Evolutionary conservation across 2,797 vertebrate genomes (phyloP).

Genomic region (Gymnocypris eckloni): DNA sequence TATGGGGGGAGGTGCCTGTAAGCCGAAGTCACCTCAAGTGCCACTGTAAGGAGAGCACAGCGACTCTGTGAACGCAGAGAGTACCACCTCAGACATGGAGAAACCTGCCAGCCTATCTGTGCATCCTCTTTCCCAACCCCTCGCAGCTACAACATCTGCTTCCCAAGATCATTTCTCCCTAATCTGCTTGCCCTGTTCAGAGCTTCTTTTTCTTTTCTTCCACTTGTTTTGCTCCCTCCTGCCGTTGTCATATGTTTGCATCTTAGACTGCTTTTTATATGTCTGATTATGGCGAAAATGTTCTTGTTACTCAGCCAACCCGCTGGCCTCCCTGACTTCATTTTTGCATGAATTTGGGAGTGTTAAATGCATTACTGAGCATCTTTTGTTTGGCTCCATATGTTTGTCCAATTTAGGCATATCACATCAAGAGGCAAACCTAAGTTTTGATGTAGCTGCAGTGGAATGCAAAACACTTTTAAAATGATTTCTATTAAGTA

Average conservation of each 20-base stretch:
- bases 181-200: slow-evolving; percentile 36
- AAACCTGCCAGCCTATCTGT: slow-evolving; percentile 50
- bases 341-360: slow-evolving; percentile 39
- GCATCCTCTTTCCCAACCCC: slow-evolving; percentile 41
- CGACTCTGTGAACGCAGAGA: slow-evolving; percentile 41
- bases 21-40: slow-evolving; percentile 65
- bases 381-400: slow-evolving; percentile 28
- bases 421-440: slow-evolving; percentile 17
- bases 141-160: slow-evolving; percentile 55
- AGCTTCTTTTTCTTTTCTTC: slow-evolving; percentile 28
- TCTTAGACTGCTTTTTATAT: slow-evolving; percentile 36
- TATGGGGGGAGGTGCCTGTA: slow-evolving; percentile 54
- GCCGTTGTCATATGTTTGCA: slow-evolving; percentile 24
- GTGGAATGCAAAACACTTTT: slow-evolving; percentile 40
- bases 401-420: slow-evolving; percentile 34
- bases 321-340: not conserved
- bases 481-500: slow-evolving; percentile 24
- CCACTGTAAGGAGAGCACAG: slow-evolving; percentile 57
- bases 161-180: slow-evolving; percentile 50
- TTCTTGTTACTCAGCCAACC: slow-evolving; percentile 28
- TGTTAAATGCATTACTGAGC: slow-evolving; percentile 24
- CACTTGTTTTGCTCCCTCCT: slow-evolving; percentile 37
- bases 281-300: slow-evolving; percentile 32
- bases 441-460: slow-evolving; percentile 43
- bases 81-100: slow-evolving; percentile 38